phyloP scores from a whole-genome alignment of 2,797 vertebrate genomes.

The Balearica regulorum region DNA sequence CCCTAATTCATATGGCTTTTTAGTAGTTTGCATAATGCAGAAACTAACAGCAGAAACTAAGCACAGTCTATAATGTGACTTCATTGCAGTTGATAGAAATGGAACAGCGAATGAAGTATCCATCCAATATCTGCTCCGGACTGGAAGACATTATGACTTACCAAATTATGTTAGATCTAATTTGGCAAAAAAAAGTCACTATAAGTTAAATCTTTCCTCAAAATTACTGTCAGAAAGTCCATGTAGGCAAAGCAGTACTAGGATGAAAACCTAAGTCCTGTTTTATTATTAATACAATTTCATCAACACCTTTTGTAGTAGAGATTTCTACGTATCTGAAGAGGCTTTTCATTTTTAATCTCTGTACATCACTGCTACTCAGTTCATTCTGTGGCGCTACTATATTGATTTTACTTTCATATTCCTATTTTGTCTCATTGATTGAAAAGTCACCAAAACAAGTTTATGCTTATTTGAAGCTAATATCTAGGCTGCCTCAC shows the following conservation, averaged over 20 bases:
- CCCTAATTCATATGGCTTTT: slow-evolving; percentile 46
- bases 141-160: slow-evolving; percentile 33
- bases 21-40: slow-evolving; percentile 35
- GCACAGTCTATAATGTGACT: background rate
- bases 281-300: slow-evolving; percentile 38
- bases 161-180: slow-evolving; percentile 28
- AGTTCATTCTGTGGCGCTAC: background rate
- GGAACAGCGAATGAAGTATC: background rate
- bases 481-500: background rate
- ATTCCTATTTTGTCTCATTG: background rate
- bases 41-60: slow-evolving; percentile 11
- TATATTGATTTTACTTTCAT: background rate
- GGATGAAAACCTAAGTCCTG: background rate
- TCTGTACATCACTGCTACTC: background rate
- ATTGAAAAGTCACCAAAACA: background rate
- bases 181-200: background rate
- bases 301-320: slow-evolving; percentile 14
- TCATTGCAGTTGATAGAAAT: slow-evolving; percentile 25
- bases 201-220: slow-evolving; percentile 5
- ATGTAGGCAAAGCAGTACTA: background rate
- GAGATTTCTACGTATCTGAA: background rate
- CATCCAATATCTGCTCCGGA: slow-evolving; percentile 6
- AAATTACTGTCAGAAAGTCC: slow-evolving; percentile 22
- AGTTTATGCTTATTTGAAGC: background rate
- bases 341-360: slow-evolving; percentile 4